Percentiles rank a stretch among this genome's conserved stretches.
Conservation (phyloP, 1,140 invertebrate genomes). For the Lasioglossum albipes region DNA sequence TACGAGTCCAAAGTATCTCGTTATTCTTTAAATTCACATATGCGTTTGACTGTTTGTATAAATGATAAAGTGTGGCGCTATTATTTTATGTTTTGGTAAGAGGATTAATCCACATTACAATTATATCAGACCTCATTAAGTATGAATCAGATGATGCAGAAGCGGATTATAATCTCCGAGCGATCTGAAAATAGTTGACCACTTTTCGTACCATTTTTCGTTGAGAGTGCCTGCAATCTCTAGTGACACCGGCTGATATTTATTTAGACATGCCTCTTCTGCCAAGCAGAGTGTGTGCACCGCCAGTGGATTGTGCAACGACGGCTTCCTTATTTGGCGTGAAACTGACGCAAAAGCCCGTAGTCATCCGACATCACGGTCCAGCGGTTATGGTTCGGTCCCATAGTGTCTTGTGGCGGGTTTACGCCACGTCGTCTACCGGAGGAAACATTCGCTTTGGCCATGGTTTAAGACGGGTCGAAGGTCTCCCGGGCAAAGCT, state of each 20-base stretch:
- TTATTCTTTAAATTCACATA: too few species aligned
- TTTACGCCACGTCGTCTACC: slow-evolving; percentile 51
- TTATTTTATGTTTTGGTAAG: too few species aligned
- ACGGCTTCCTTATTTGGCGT: slow-evolving; percentile 56
- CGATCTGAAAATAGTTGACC: neutral
- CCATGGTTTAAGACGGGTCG: slow-evolving; percentile 60
- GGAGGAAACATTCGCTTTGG: slow-evolving; percentile 57
- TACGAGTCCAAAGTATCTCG: too few species aligned
- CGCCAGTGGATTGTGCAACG: slow-evolving; percentile 36
- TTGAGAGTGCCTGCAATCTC: neutral
- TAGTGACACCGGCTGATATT: slow-evolving; percentile 13
- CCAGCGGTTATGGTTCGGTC: slow-evolving; percentile 60
- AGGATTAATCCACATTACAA: too few species aligned
- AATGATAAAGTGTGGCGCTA: too few species aligned
- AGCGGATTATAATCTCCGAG: neutral
- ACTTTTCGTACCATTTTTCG: neutral
- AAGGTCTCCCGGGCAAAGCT: slow-evolving; percentile 59
- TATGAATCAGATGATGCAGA: too few species aligned
- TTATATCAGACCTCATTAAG: too few species aligned
- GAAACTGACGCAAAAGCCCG: slow-evolving; percentile 60
- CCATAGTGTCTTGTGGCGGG: slow-evolving; percentile 54
- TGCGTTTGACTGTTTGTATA: too few species aligned
- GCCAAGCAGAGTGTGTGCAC: slow-evolving; percentile 22
- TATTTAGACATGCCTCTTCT: slow-evolving; percentile 33
- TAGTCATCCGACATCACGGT: slow-evolving; percentile 61